phyloP scores from a whole-genome alignment of 1,140 invertebrate genomes.

The Drosophila bipectinata region DNA sequence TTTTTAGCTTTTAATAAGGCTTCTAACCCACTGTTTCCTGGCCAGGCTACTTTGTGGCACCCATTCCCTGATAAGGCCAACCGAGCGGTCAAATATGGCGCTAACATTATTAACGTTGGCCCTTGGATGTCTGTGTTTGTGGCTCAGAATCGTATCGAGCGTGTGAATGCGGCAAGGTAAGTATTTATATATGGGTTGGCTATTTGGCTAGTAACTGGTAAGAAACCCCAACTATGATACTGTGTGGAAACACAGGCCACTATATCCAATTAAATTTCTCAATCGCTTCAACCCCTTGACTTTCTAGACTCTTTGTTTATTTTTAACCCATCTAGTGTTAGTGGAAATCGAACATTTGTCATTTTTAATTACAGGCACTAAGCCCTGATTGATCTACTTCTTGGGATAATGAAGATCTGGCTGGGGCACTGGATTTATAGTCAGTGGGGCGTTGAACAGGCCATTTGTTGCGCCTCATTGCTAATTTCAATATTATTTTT shows the following conservation, averaged over 20 bases:
- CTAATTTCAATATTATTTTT: slow-evolving; percentile 82
- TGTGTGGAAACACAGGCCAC: background rate
- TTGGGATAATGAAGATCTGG: slow-evolving; percentile 34
- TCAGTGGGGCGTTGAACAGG: slow-evolving; percentile 37
- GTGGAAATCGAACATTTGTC: slow-evolving; percentile 60
- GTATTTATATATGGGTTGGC: slow-evolving; percentile 8
- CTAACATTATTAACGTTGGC: slow-evolving; percentile 60
- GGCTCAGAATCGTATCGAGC: slow-evolving; percentile 25
- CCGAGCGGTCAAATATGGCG: slow-evolving; percentile 67
- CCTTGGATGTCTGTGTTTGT: slow-evolving; percentile 42
- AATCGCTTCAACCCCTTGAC: slow-evolving; percentile 14
- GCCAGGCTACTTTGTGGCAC: slow-evolving; percentile 63
- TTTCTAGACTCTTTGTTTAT: slow-evolving; percentile 47
- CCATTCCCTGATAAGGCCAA: slow-evolving; percentile 58
- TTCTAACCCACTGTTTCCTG: slow-evolving; percentile 40
- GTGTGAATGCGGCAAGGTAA: slow-evolving; percentile 38
- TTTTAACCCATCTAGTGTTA: slow-evolving; percentile 63
- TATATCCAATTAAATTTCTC: background rate
- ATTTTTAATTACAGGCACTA: slow-evolving; percentile 75
- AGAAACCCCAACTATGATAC: slow-evolving; percentile 1
- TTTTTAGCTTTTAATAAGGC: background rate
- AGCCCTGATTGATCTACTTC: slow-evolving; percentile 74
- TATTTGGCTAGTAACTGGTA: background rate
- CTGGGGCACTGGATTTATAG: slow-evolving; percentile 57
- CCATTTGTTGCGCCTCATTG: slow-evolving; percentile 78